Percentiles rank a stretch among this genome's conserved stretches.
Evolutionary conservation across 2,113 vertebrate genomes (phyloP).

Genomic region (Nesospiza acunhae): DNA sequence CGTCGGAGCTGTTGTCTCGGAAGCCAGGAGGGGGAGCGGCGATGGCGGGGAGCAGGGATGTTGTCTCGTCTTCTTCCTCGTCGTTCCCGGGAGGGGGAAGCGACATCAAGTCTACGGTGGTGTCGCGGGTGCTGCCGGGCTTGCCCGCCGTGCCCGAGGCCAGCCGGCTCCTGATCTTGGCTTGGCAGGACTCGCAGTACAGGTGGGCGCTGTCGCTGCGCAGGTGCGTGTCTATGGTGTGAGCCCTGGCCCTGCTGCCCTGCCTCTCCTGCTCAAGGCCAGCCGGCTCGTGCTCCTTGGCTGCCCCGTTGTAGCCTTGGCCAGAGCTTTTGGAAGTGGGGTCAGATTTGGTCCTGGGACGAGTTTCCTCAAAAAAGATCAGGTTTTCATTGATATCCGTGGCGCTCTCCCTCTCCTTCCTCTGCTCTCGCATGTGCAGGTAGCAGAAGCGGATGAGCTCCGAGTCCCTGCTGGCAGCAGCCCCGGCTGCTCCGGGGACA

Average conservation of each 20-base stretch:
- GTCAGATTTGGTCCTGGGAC: constrained; percentile 93
- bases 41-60: constrained; percentile 84
- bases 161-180: constrained; percentile 79
- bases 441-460: constrained; percentile 95
- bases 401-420: constrained; percentile 84
- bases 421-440: constrained; percentile 92
- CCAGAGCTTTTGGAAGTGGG: constrained; percentile 90
- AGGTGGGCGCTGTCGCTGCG: constrained; percentile 72
- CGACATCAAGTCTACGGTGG: constrained; percentile 90
- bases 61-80: constrained; percentile 80
- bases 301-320: constrained; percentile 67
- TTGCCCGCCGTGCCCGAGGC: constrained; percentile 69
- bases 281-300: constrained; percentile 66
- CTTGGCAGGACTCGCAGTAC: constrained; percentile 95
- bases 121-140: constrained; percentile 77
- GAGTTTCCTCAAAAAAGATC: constrained; percentile 87
- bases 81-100: constrained; percentile 92
- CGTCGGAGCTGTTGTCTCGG: constrained; percentile 96
- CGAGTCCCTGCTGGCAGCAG: constrained; percentile 77
- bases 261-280: constrained; percentile 73
- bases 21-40: constrained; percentile 95
- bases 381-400: constrained; percentile 94
- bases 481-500: constrained; percentile 75
- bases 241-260: constrained; percentile 82
- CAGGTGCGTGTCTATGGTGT: constrained; percentile 86